phyloP scores from a whole-genome alignment of 1,140 invertebrate genomes.

The Mya arenaria region DNA sequence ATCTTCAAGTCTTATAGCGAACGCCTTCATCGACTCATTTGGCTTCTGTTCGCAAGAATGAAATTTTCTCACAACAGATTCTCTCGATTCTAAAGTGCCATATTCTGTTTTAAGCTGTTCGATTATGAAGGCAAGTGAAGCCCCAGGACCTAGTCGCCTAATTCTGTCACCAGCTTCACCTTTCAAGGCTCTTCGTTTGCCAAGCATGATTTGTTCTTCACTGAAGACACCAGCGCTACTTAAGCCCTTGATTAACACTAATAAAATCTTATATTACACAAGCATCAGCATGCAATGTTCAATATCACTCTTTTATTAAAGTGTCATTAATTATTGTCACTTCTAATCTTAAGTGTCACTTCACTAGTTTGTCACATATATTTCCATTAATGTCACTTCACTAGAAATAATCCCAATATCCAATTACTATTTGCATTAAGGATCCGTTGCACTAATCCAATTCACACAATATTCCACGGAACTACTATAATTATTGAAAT shows the following conservation, averaged over 20 bases:
- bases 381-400: no score
- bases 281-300: no score
- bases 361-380: no score
- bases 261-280: no score
- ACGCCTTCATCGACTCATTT: slow-evolving; percentile 5
- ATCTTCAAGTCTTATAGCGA: slow-evolving; percentile 18
- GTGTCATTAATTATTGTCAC: no score
- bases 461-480: no score
- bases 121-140: neutral
- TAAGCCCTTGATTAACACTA: slow-evolving; percentile 5
- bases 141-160: neutral
- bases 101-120: neutral
- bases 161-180: slow-evolving; percentile 13
- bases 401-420: no score
- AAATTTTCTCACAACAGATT: slow-evolving; percentile 12
- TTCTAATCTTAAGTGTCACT: no score
- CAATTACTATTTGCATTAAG: no score
- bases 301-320: no score
- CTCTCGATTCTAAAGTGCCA: slow-evolving; percentile 16
- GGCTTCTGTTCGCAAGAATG: neutral
- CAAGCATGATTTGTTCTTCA: slow-evolving; percentile 24
- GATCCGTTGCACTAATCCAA: no score
- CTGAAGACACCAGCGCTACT: neutral
- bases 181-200: slow-evolving; percentile 9
- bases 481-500: no score